A percentile compares a stretch with the other conserved stretches of the same genome.
These are phyloP conservation scores for Pampusana beccarii DNA, from an alignment of 2,113 vertebrate species.

Conservation along the genomic window DNA sequence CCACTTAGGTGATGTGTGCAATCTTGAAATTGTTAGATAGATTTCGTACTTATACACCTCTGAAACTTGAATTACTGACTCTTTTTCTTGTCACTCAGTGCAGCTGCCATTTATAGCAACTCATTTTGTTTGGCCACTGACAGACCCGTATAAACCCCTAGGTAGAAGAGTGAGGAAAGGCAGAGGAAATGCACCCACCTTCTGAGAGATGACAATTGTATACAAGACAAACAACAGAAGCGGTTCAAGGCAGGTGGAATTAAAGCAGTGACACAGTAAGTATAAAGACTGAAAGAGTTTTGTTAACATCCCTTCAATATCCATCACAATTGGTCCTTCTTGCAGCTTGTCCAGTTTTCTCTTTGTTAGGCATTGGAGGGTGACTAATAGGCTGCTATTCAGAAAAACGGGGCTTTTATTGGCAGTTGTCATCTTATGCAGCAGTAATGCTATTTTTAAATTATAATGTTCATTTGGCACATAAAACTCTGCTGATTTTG, in stretches of 20 bases:
- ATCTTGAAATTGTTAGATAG: not conserved
- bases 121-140: not conserved
- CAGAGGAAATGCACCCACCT: not conserved
- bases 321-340: not conserved
- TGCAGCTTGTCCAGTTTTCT: not conserved
- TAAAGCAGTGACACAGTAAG: not conserved
- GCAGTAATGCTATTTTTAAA: conserved; percentile 23
- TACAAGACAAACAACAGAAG: not conserved
- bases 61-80: not conserved
- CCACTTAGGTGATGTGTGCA: not conserved
- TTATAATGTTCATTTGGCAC: not conserved
- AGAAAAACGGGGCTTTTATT: conserved; percentile 12
- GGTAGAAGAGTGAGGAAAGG: not conserved
- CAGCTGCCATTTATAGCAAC: not conserved
- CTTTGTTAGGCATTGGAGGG: conserved; percentile 9
- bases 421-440: not conserved
- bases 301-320: not conserved
- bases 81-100: not conserved
- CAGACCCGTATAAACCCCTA: not conserved
- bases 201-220: not conserved
- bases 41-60: not conserved
- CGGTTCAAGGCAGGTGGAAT: not conserved
- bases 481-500: not conserved
- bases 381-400: not conserved
- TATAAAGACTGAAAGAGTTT: not conserved